Evolutionary conservation across 2,797 vertebrate genomes (phyloP).

Genomic region (Microchirus variegatus): DNA sequence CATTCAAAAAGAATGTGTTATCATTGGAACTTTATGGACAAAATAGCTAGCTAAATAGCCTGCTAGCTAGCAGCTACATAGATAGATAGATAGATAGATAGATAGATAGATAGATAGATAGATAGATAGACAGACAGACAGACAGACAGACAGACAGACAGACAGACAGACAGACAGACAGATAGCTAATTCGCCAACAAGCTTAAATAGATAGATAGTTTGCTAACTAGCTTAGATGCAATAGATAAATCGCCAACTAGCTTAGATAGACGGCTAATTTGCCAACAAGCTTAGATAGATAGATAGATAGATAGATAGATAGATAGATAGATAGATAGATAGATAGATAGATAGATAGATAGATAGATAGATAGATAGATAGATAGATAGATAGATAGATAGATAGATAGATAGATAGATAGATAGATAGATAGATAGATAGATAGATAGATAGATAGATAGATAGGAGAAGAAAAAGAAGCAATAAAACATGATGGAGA

Average conservation of each 20-base stretch:
- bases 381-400: constrained; percentile 12
- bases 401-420: constrained; percentile 41
- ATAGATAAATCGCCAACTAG: too few species aligned
- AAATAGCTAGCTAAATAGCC: not conserved
- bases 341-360: too few species aligned
- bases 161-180: not conserved
- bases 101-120: not conserved
- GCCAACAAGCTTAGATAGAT: too few species aligned
- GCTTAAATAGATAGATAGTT: constrained; percentile 46
- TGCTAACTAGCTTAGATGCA: too few species aligned
- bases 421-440: constrained; percentile 43
- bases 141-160: too few species aligned
- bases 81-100: not conserved
- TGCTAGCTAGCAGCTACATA: too few species aligned
- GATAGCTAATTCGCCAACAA: too few species aligned
- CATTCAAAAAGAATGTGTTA: constrained; percentile 30
- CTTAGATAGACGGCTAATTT: too few species aligned
- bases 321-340: not conserved
- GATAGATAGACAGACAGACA: too few species aligned
- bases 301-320: not conserved
- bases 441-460: constrained; percentile 26
- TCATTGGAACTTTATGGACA: constrained; percentile 1
- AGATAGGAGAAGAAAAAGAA: constrained; percentile 28
- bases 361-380: too few species aligned
- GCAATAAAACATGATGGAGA: constrained; percentile 55